Evolutionary conservation across 2,113 vertebrate species (phyloP).

Genomic region (Pandion haliaetus): DNA sequence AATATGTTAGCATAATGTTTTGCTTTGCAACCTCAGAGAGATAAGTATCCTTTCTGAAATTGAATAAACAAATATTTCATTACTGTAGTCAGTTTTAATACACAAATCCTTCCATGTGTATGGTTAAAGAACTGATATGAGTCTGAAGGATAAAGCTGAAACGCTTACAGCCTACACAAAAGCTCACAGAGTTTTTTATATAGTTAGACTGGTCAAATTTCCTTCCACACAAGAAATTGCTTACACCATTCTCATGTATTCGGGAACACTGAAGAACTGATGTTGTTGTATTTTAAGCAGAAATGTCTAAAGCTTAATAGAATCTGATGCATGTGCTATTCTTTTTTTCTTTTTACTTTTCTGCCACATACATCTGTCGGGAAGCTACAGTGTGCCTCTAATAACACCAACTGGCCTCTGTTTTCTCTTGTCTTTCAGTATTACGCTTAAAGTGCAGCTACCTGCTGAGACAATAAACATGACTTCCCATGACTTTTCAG

Average conservation of each 20-base stretch:
- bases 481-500: conserved; percentile 66
- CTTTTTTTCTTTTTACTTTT: not conserved
- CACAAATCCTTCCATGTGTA: conserved; percentile 10
- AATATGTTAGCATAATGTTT: conserved; percentile 49
- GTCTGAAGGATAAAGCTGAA: not conserved
- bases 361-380: not conserved
- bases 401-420: not conserved
- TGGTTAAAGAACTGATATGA: not conserved
- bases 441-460: conserved; percentile 38
- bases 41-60: conserved; percentile 48
- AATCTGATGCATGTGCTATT: not conserved
- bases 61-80: conserved; percentile 65
- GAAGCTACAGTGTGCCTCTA: not conserved
- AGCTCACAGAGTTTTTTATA: not conserved
- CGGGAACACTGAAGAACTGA: not conserved
- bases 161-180: not conserved
- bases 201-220: not conserved
- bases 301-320: conserved; percentile 51
- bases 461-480: conserved; percentile 70
- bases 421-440: conserved; percentile 41
- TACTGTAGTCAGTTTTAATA: conserved; percentile 35
- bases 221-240: not conserved
- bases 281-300: conserved; percentile 1
- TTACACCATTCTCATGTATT: conserved; percentile 6
- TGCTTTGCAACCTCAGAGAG: conserved; percentile 22